Evolutionary conservation across 1,140 invertebrate species (phyloP).

Genomic region (Bombus haemorrhoidalis): DNA sequence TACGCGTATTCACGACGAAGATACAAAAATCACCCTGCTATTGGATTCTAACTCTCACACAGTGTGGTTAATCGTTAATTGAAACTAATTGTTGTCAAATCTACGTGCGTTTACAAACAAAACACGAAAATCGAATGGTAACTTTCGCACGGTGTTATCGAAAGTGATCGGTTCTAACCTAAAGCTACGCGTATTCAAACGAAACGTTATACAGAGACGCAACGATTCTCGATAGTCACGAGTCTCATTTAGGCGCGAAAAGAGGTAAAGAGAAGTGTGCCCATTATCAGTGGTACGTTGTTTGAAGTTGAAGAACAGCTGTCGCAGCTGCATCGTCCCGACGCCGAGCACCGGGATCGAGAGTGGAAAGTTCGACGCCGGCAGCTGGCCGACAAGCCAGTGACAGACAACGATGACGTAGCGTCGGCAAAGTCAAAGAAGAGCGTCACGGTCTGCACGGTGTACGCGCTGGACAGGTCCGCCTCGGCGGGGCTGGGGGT

Average conservation of each 20-base stretch:
- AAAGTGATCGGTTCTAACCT: too few species aligned
- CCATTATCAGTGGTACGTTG: conserved; percentile 37
- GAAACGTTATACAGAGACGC: too few species aligned
- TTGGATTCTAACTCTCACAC: too few species aligned
- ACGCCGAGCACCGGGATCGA: conserved; percentile 39
- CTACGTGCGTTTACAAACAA: too few species aligned
- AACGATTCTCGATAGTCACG: too few species aligned
- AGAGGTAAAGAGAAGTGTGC: conserved; percentile 7
- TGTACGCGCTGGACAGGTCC: conserved; percentile 82
- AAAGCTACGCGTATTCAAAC: too few species aligned
- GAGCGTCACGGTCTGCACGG: conserved; percentile 78
- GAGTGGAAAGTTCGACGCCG: conserved; percentile 53
- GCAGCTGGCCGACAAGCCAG: conserved; percentile 63
- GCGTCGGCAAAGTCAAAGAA: conserved; percentile 65
- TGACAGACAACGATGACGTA: conserved; percentile 74
- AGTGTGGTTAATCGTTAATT: too few species aligned
- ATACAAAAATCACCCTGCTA: too few species aligned
- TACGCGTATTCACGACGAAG: too few species aligned
- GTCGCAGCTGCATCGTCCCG: conserved; percentile 61
- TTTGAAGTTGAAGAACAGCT: conserved; percentile 57
- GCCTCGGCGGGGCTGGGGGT: conserved; percentile 80
- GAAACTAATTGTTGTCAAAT: too few species aligned
- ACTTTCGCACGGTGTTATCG: too few species aligned
- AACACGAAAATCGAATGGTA: too few species aligned
- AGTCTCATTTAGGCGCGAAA: neutral